Conservation (phyloP, 2,113 vertebrate species). For the Egretta garzetta region DNA sequence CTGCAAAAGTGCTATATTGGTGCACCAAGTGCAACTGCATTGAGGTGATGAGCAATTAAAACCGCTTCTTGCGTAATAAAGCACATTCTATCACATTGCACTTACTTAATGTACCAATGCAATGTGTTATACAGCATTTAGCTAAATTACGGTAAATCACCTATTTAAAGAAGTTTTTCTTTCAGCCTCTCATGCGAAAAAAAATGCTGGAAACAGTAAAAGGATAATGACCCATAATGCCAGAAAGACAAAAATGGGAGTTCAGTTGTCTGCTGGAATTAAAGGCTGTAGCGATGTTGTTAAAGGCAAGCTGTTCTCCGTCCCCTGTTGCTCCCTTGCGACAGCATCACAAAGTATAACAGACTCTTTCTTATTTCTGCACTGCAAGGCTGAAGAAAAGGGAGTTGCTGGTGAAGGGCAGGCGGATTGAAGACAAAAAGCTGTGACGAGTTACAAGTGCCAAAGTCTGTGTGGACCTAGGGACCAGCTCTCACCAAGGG, state of each 20-base stretch:
- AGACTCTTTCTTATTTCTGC: neutral
- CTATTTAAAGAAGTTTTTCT: constrained; percentile 52
- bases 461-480: neutral
- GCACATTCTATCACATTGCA: neutral
- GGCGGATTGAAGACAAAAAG: neutral
- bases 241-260: constrained; percentile 23
- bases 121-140: neutral
- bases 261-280: constrained; percentile 41
- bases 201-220: constrained; percentile 9
- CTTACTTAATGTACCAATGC: constrained; percentile 16
- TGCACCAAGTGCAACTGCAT: neutral
- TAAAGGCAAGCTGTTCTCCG: neutral
- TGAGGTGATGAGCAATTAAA: constrained; percentile 41
- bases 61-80: constrained; percentile 36
- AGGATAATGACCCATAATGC: constrained; percentile 18
- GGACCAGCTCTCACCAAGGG: neutral
- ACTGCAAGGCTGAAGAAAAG: neutral
- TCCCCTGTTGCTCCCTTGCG: neutral
- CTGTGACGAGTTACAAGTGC: neutral
- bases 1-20: neutral
- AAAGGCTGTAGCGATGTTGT: neutral
- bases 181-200: neutral
- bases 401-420: neutral
- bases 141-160: constrained; percentile 49
- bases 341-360: neutral